Evolutionary conservation across 1,140 invertebrate genomes (phyloP).

Genomic region (Drosophila aff.): DNA sequence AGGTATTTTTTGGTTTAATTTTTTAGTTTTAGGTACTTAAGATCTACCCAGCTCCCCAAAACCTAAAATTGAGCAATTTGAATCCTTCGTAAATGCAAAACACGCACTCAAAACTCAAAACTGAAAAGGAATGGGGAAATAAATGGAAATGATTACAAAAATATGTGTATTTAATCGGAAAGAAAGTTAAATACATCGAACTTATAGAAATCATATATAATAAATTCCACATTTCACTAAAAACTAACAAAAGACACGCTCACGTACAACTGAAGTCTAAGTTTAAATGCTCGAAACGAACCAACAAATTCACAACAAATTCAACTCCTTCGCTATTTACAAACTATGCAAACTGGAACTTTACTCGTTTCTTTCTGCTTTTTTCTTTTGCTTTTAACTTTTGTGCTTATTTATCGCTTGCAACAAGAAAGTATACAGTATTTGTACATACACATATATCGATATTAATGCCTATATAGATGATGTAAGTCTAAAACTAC

Average conservation of each 20-base stretch:
- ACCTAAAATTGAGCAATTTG: slow-evolving; percentile 65
- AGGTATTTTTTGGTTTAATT: slow-evolving; percentile 62
- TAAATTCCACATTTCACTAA: slow-evolving; percentile 63
- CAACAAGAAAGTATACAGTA: slow-evolving; percentile 61
- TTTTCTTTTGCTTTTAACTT: slow-evolving; percentile 27
- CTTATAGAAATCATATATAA: slow-evolving; percentile 57
- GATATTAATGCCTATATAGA: slow-evolving; percentile 40
- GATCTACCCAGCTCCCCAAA: slow-evolving; percentile 55
- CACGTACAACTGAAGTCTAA: slow-evolving; percentile 39
- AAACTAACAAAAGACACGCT: slow-evolving; percentile 48
- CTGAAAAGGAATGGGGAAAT: background rate
- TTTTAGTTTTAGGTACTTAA: slow-evolving; percentile 74
- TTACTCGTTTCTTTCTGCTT: slow-evolving; percentile 29
- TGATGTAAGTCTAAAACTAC: slow-evolving; percentile 40
- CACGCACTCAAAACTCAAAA: slow-evolving; percentile 9
- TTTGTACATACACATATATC: slow-evolving; percentile 46
- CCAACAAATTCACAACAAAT: slow-evolving; percentile 46
- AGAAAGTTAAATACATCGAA: slow-evolving; percentile 42
- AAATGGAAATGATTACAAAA: slow-evolving; percentile 40
- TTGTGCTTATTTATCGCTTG: slow-evolving; percentile 44
- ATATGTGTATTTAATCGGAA: slow-evolving; percentile 55
- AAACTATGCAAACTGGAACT: slow-evolving; percentile 40
- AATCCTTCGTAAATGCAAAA: slow-evolving; percentile 37
- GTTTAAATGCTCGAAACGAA: slow-evolving; percentile 52
- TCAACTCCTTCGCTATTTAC: slow-evolving; percentile 45